phyloP scores from a whole-genome alignment of 1,140 invertebrate genomes.

The Drosophila orena region DNA sequence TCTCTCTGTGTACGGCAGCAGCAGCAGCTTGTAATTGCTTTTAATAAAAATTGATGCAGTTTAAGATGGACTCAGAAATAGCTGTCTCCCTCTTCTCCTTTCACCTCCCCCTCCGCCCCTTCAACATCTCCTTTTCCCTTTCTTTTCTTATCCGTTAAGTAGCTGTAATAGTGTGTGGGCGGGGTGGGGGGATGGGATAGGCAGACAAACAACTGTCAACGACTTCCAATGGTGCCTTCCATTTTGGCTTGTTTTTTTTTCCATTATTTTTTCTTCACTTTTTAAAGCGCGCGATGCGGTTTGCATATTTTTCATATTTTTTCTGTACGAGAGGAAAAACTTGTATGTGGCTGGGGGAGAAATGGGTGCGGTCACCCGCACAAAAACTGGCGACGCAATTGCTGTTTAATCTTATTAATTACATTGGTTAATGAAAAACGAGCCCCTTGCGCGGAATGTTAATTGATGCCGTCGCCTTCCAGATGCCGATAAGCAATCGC shows the following conservation, averaged over 20 bases:
- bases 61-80: slow-evolving; percentile 53
- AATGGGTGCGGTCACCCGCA: slow-evolving; percentile 76
- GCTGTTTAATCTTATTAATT: slow-evolving; percentile 83
- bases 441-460: slow-evolving; percentile 60
- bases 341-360: slow-evolving; percentile 33
- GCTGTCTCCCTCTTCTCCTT: slow-evolving; percentile 18
- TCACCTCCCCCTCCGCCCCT: background rate
- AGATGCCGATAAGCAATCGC: slow-evolving; percentile 46
- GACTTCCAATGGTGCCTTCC: slow-evolving; percentile 53
- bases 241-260: slow-evolving; percentile 49
- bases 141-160: slow-evolving; percentile 58
- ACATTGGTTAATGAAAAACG: slow-evolving; percentile 76
- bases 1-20: slow-evolving; percentile 8
- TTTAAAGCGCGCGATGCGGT: slow-evolving; percentile 71
- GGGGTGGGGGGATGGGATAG: slow-evolving; percentile 16
- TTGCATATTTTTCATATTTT: slow-evolving; percentile 79
- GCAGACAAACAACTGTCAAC: slow-evolving; percentile 47
- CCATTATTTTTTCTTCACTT: slow-evolving; percentile 18
- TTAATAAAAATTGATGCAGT: slow-evolving; percentile 81
- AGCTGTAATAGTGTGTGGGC: slow-evolving; percentile 52
- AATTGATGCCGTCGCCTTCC: slow-evolving; percentile 65
- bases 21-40: slow-evolving; percentile 76
- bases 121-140: slow-evolving; percentile 18
- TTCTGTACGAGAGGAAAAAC: slow-evolving; percentile 45
- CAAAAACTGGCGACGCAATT: slow-evolving; percentile 64